Percentiles rank a stretch among this genome's conserved stretches.
phyloP scores from a whole-genome alignment of 2,113 vertebrate genomes.

The Catagonus wagneri region DNA sequence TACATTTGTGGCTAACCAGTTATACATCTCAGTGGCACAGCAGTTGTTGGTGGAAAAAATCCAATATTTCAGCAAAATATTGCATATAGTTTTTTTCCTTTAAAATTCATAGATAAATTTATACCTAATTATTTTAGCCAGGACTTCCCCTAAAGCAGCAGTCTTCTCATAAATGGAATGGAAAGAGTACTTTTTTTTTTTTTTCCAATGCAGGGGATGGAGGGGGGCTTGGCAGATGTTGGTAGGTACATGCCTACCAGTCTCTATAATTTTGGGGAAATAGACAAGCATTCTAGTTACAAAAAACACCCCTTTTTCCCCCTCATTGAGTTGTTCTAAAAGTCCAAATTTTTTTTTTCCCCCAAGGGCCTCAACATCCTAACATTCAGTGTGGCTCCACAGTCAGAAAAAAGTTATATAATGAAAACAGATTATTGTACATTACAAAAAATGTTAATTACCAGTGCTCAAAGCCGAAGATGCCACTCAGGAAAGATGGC shows the following conservation, averaged over 20 bases:
- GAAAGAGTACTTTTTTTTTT: not conserved
- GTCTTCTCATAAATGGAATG: not conserved
- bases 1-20: not conserved
- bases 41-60: not conserved
- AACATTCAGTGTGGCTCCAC: not conserved
- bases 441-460: conserved; percentile 31
- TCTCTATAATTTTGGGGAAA: not conserved
- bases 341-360: not conserved
- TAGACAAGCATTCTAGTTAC: not conserved
- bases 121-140: not conserved
- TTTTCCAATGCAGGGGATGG: too few species aligned
- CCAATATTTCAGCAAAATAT: not conserved
- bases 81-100: not conserved
- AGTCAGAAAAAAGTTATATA: not conserved
- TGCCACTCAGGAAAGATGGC: not conserved
- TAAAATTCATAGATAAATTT: not conserved
- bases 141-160: not conserved
- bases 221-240: not conserved
- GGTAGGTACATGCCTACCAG: accelerated
- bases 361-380: not conserved
- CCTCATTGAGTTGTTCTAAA: not conserved
- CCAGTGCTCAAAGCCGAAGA: not conserved
- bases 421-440: not conserved
- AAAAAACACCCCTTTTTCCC: not conserved
- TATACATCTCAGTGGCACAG: not conserved